A percentile compares a stretch with the other conserved stretches of the same genome.
Evolutionary conservation across 2,888 invertebrate species (phyloP).

Genomic region (Furcula furcula): DNA sequence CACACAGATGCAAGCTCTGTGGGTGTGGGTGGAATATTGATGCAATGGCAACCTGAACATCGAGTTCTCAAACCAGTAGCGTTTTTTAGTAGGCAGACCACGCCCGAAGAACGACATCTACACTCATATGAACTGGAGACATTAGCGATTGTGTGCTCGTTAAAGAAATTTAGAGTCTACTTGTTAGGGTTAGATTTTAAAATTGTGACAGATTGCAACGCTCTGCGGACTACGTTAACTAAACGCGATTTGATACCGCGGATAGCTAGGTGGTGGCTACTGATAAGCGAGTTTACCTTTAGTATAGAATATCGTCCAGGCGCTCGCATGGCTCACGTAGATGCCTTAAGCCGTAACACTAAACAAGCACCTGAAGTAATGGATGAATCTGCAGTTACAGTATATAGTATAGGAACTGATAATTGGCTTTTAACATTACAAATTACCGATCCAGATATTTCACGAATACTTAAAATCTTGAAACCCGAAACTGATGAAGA

Average conservation of each 20-base stretch:
- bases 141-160: neutral
- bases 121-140: slow-evolving; percentile 3
- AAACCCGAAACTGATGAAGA: neutral
- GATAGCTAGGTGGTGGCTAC: slow-evolving; percentile 7
- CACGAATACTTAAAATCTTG: slow-evolving; percentile 3
- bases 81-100: slow-evolving; percentile 17
- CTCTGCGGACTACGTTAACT: slow-evolving; percentile 13
- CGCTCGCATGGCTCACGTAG: slow-evolving; percentile 33
- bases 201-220: slow-evolving; percentile 26
- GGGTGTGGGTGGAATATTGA: slow-evolving; percentile 36
- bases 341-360: slow-evolving; percentile 30
- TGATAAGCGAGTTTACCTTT: slow-evolving; percentile 9
- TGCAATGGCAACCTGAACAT: slow-evolving; percentile 26
- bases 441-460: slow-evolving; percentile 3
- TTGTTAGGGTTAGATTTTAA: slow-evolving; percentile 23
- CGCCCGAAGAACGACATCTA: slow-evolving; percentile 10
- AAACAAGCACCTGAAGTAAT: slow-evolving; percentile 19
- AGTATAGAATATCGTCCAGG: slow-evolving; percentile 21
- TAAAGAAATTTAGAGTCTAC: slow-evolving; percentile 14
- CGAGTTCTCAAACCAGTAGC: slow-evolving; percentile 6
- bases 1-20: slow-evolving; percentile 44
- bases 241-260: slow-evolving; percentile 9
- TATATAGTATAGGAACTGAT: neutral
- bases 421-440: slow-evolving; percentile 10
- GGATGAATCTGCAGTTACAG: slow-evolving; percentile 26